Evolutionary conservation across 2,113 vertebrate genomes (phyloP).

Genomic region (Syngnathus floridae): DNA sequence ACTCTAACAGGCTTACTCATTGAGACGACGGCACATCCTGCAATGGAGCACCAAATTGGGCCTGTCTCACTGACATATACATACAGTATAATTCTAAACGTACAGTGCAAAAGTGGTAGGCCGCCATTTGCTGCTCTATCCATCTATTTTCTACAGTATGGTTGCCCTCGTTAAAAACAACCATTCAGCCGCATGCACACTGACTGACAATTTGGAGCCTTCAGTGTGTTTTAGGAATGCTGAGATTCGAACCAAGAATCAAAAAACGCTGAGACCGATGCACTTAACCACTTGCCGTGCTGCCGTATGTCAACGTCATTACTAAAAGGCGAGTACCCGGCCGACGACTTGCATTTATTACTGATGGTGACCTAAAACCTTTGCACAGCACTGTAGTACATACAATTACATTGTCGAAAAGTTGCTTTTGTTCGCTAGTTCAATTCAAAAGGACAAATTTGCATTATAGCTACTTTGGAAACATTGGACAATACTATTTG

Average conservation of each 20-base stretch:
- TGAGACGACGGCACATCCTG: conserved; percentile 27
- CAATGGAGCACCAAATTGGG: conserved; percentile 54
- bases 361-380: background rate
- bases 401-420: background rate
- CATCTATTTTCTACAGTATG: too few relatives aligned
- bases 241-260: too few relatives aligned
- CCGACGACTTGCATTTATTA: background rate
- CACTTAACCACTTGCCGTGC: too few relatives aligned
- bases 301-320: too few relatives aligned
- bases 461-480: background rate
- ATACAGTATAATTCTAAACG: conserved; percentile 16
- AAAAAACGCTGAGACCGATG: too few relatives aligned
- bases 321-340: background rate
- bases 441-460: background rate
- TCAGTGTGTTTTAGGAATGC: too few relatives aligned
- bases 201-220: too few relatives aligned
- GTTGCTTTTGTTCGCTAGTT: background rate
- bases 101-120: background rate
- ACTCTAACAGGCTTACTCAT: conserved; percentile 35
- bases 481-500: background rate
- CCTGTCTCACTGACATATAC: conserved; percentile 30
- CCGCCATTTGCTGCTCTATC: background rate
- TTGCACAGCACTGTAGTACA: conserved; percentile 7
- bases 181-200: too few relatives aligned
- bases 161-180: too few relatives aligned